A percentile compares a stretch with the other conserved stretches of the same genome.
These are phyloP conservation scores for Hylaeus anthracinus DNA, from an alignment of 1,140 invertebrate genomes.

Conservation along the genomic window DNA sequence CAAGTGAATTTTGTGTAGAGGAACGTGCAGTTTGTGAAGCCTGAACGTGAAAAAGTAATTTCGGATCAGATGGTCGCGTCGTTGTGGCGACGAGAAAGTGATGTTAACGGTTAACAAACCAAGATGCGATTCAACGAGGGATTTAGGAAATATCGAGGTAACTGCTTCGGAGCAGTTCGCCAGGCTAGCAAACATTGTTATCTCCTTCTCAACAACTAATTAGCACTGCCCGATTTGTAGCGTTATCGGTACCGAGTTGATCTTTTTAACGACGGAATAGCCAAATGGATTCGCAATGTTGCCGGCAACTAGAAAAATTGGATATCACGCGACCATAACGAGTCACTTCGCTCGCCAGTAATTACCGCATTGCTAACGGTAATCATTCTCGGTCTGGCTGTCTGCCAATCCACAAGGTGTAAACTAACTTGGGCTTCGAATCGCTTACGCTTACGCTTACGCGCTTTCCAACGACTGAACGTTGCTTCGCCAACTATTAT, in stretches of 20 bases:
- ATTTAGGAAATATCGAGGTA: not conserved
- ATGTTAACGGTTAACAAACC: no score
- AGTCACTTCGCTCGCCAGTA: slow-evolving; percentile 33
- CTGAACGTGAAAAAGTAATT: no score
- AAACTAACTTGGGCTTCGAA: not conserved
- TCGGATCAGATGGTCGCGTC: no score
- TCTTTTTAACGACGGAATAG: not conserved
- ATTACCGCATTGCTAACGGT: slow-evolving; percentile 37
- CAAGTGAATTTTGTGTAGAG: no score
- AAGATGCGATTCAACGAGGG: no score
- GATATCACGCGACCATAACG: slow-evolving; percentile 23
- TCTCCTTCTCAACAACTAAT: slow-evolving; percentile 30
- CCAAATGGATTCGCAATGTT: not conserved
- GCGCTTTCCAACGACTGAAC: not conserved
- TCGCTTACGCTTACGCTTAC: no score
- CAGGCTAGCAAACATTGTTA: slow-evolving; percentile 25
- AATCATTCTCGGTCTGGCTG: slow-evolving; percentile 14
- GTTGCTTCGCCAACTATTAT: no score
- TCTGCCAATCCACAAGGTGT: slow-evolving; percentile 17
- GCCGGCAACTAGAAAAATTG: slow-evolving; percentile 12
- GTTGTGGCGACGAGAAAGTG: no score
- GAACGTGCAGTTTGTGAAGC: no score
- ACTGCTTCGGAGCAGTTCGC: not conserved
- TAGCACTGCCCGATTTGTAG: slow-evolving; percentile 11
- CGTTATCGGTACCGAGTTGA: slow-evolving; percentile 9